These are phyloP conservation scores for Littorina saxatilis DNA, from an alignment of 1,140 invertebrate species.

Conservation along the genomic window DNA sequence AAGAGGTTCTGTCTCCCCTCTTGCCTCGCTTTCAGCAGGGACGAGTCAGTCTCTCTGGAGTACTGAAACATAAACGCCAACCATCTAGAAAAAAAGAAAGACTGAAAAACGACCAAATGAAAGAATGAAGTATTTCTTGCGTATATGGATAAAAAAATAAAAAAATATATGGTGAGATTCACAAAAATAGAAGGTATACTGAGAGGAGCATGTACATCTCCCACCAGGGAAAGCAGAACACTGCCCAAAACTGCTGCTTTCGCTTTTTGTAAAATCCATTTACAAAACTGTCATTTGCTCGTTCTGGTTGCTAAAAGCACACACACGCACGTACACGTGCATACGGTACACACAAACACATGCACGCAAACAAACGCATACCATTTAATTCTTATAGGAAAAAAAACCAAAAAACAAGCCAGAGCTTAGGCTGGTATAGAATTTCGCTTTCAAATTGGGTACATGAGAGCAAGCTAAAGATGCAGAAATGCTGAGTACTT, in stretches of 20 bases:
- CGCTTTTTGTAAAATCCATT: no score
- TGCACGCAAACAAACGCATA: no score
- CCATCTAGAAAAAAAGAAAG: constrained; percentile 6
- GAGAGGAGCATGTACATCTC: no score
- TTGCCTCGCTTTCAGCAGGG: constrained; percentile 86
- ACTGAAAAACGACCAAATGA: neutral
- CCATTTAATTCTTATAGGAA: no score
- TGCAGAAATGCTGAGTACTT: neutral
- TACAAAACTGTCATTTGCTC: no score
- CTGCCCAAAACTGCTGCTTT: neutral
- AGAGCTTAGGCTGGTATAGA: neutral
- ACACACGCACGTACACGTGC: neutral
- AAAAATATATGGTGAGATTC: neutral
- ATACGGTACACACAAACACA: no score
- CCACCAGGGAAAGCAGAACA: constrained; percentile 1
- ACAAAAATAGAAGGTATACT: no score
- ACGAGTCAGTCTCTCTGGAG: constrained; percentile 90
- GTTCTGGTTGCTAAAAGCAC: no score
- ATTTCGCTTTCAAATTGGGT: neutral
- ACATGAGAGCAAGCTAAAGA: neutral
- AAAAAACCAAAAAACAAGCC: neutral
- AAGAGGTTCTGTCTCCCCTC: constrained; percentile 86
- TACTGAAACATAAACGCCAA: constrained; percentile 80
- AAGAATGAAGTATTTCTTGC: neutral
- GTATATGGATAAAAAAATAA: neutral